phyloP scores from a whole-genome alignment of 2,113 vertebrate genomes.

The Sinocyclocheilus grahami region DNA sequence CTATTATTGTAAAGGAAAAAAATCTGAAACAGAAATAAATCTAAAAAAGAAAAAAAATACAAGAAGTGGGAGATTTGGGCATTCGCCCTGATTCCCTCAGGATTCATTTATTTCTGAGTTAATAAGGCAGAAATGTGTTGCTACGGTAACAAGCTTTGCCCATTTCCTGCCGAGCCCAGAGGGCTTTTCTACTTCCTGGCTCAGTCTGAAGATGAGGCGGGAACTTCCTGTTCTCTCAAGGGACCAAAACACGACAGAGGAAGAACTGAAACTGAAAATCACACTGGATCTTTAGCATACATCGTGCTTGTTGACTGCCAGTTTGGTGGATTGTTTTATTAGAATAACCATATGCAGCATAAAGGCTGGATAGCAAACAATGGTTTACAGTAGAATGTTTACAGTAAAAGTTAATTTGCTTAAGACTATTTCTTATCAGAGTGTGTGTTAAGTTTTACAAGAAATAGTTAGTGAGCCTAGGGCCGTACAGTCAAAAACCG shows the following conservation, averaged over 20 bases:
- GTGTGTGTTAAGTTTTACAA: neutral
- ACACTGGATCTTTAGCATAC: neutral
- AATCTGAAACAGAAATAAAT: neutral
- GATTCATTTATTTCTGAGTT: constrained; percentile 45
- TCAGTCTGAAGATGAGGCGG: constrained; percentile 14
- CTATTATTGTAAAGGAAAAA: neutral
- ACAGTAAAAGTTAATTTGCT: neutral
- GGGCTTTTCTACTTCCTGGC: constrained; percentile 45
- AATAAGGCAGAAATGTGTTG: constrained; percentile 53
- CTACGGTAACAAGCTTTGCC: constrained; percentile 47
- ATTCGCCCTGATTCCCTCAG: constrained; percentile 18
- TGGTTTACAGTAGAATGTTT: neutral
- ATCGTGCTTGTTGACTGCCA: neutral
- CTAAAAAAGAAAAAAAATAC: constrained; percentile 45
- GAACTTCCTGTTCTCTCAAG: constrained; percentile 26
- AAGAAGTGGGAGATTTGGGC: constrained; percentile 49
- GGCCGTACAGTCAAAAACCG: neutral
- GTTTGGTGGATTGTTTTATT: neutral
- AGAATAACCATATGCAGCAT: neutral
- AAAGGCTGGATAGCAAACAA: neutral
- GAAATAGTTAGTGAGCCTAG: neutral
- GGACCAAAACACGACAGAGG: neutral
- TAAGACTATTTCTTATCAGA: neutral
- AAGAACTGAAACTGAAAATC: neutral
- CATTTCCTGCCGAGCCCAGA: constrained; percentile 34